Evolutionary conservation across 2,888 invertebrate species (phyloP), one percentile per base, ranked within the genome.

Genomic region (Luperina testacea): DNA sequence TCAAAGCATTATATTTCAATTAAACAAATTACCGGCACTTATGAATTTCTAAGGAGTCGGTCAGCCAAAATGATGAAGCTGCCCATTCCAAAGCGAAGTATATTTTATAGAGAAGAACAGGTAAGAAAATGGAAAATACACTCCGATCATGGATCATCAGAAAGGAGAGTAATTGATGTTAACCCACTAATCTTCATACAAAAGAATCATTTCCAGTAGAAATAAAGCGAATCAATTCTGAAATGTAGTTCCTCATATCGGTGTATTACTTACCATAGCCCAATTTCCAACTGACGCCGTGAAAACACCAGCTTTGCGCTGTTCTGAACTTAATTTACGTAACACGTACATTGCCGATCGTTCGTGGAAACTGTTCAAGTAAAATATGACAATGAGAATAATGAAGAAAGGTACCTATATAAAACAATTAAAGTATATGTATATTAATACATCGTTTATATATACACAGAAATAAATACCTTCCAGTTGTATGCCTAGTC

Each of bases 241-340:
- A 27, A 59, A 32, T 68, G 24, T 51, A 69, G 13, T 20, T 51
- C 24, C 15, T 0, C 6, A 38, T 63, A n/a, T n/a, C 24, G 17
- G 24, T 32, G 6, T 32, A 65, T 65, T 57, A 48, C 59, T 71
- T 84, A 94, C 95, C 93, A 98, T 97, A 0, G 99, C 99, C 96
- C 99, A 99, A 94, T 99, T 99, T 7, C 99, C 99, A 75, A 98
- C 97, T 6, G 99, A 99, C 0, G 99, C 99, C 8, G 99, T 98
- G 76, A 98, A 98, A 1, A 99, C 98, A 5, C 99, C 99, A 57
- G 91, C 93, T 82, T 94, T 94, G 90, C 97, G 97, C 93, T 98
- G 97, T 59, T 98, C 97, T 74, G 97, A 96, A 17, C 97, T 95
- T 42, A 99, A 94, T 96, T 97, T 98, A 82, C 98, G 92, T 74